Evolutionary conservation across 1,140 invertebrate genomes (phyloP), one percentile per base, ranked within the genome.

Genomic region (Spodoptera frugiperda): DNA sequence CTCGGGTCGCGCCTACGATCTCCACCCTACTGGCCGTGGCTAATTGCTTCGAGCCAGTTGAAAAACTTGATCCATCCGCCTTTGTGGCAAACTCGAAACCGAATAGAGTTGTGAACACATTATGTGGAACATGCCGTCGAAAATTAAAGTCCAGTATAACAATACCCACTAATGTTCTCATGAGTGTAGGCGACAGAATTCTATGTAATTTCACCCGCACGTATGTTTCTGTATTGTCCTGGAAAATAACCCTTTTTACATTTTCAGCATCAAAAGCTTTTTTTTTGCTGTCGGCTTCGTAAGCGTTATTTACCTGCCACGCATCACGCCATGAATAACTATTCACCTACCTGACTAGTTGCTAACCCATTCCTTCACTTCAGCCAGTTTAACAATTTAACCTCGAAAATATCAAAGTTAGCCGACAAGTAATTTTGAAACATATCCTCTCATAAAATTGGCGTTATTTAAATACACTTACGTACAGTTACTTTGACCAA

Each of bases 1-100:
- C 80, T 80, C 79, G 78, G 71, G 79, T 81, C 80, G 81, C 83
- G 82, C 87, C 87, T 83, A 74, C 46, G 55, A 59, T 72, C 81
- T 78, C 74, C 82, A 79, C 84, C 82, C 82, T 84, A 78, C 78
- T 80, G 46, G 15, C 82, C 84, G 81, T 83, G 65, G 81, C 81
- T 88, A 86, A 87, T 89, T 86, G 84, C 74, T 63, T 75, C 80
- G 75, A 83, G 74, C 73, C 55, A 72, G 82, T 81, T 78, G 53
- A 81, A 86, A 87, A 88, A 87, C 79, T 84, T 80, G 82, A 82
- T 81, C 83, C 82, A 83, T 87, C 68, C 77, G 73, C 71, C 61
- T 80, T 80, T 76, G 77, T 82, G 67, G 17, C 80, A 15, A 72
- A 59, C 57, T 76, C 63, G 21, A n/a, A 14, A 46, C 71, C 72